Evolutionary conservation across 2,797 vertebrate species (phyloP), one percentile per base, ranked within the genome.

Genomic region (Hyperoplus lanceolatus): DNA sequence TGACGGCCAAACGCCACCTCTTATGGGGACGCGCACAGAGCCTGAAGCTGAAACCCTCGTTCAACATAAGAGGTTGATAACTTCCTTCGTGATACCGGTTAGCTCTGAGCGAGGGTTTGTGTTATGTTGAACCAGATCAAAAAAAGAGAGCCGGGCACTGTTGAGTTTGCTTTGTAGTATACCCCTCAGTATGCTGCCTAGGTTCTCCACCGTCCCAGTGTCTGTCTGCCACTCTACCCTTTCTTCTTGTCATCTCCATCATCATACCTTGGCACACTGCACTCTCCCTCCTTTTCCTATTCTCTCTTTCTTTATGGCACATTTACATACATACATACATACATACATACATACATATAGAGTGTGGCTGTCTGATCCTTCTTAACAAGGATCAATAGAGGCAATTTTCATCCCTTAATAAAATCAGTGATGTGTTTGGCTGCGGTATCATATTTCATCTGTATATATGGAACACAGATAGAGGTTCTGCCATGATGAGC

Each of bases 381-480:
- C 90, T 93, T 95, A 94, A 93, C 92, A 57, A 88, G 89, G 93
- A 97, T 96, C 95, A 94, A 96, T 89, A 93, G 80, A 92, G 87
- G 90, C 83, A 82, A 94, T 96, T 94, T 29, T 91, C 90, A 94
- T 84, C 78, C 86, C 89, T 94, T 95, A 91, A 92, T 91, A 94
- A 88, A 93, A 93, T 89, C 84, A 89, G 38, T 87, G 66, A 92
- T 90, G 73, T 90, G 83, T 89, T 91, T 86, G 80, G 77, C 74
- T 55, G 67, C 48, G 9, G 81, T 58, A 73, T 84, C 81, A 82
- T 86, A 72, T 82, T 80, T 93, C 86, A 92, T 89, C 71, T 87
- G 70, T 80, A 70, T 76, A 74, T 84, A 72, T 76, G 74, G 73
- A 75, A 73, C 71, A 42, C 81, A 73, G 68, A 15, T 42, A n/a